phyloP scores from a whole-genome alignment of 1,140 invertebrate species.

The Macrosteles quadrilineatus region DNA sequence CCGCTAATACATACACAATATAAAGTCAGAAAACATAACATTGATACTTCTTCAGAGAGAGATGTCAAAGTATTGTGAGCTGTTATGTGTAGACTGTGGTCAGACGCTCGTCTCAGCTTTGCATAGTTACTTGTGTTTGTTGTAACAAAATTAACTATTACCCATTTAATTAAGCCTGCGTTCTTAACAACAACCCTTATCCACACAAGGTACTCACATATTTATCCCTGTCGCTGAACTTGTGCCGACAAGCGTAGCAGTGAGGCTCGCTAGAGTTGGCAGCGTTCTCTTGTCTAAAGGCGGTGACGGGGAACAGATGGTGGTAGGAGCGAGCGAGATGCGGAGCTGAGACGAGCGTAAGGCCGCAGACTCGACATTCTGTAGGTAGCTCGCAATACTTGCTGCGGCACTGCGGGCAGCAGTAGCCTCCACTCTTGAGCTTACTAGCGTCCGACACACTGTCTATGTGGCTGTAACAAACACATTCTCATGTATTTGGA shows the following conservation, averaged over 20 bases:
- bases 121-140: too few relatives aligned
- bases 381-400: conserved; percentile 98
- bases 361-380: conserved; percentile 92
- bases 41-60: too few relatives aligned
- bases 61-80: too few relatives aligned
- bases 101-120: too few relatives aligned
- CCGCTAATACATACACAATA: too few relatives aligned
- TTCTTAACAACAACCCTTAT: too few relatives aligned
- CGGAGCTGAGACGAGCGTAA: conserved; percentile 96
- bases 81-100: too few relatives aligned
- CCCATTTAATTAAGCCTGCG: too few relatives aligned
- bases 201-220: conserved; percentile 27
- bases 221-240: conserved; percentile 31
- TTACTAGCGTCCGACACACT: conserved; percentile 61
- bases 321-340: conserved; percentile 97
- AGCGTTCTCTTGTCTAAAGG: conserved; percentile 68
- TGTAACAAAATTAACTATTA: too few relatives aligned
- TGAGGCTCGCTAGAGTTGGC: neutral
- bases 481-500: too few relatives aligned
- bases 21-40: too few relatives aligned
- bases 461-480: conserved; percentile 76
- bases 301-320: conserved; percentile 89
- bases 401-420: conserved; percentile 89
- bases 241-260: conserved; percentile 34
- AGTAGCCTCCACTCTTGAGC: conserved; percentile 76